Percentiles rank a stretch among this genome's conserved stretches.
These are phyloP conservation scores for Microplitis demolitor DNA, from an alignment of 1,140 invertebrate species.

Conservation along the genomic window DNA sequence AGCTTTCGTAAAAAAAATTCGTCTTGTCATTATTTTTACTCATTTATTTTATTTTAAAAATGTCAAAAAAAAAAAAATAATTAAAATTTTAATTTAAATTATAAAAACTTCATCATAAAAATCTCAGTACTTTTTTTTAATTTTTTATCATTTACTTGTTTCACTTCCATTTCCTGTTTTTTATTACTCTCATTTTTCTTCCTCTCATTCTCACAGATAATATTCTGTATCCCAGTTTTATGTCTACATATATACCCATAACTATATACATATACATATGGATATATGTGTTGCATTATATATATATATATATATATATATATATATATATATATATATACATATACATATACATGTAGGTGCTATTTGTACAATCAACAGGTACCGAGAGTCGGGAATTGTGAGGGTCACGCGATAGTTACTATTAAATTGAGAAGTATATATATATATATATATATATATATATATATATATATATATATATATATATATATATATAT, in stretches of 20 bases:
- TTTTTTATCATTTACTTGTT: not conserved
- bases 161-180: too few species aligned
- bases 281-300: not conserved
- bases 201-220: too few species aligned
- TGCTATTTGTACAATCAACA: constrained; percentile 10
- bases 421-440: not conserved
- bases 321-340: not conserved
- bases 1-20: too few species aligned
- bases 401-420: constrained; percentile 9
- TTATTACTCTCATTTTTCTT: too few species aligned
- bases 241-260: not conserved
- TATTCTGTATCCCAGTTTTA: not conserved
- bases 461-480: too few species aligned
- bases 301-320: not conserved
- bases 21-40: too few species aligned
- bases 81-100: too few species aligned
- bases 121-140: not conserved
- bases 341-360: not conserved
- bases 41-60: too few species aligned
- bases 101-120: too few species aligned
- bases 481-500: not conserved
- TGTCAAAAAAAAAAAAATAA: too few species aligned
- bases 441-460: not conserved
- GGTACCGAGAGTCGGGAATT: constrained; percentile 10
- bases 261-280: not conserved